A percentile compares a stretch with the other conserved stretches of the same genome.
Conservation (phyloP, 2,797 vertebrate genomes). For the Eptatretus atami region DNA sequence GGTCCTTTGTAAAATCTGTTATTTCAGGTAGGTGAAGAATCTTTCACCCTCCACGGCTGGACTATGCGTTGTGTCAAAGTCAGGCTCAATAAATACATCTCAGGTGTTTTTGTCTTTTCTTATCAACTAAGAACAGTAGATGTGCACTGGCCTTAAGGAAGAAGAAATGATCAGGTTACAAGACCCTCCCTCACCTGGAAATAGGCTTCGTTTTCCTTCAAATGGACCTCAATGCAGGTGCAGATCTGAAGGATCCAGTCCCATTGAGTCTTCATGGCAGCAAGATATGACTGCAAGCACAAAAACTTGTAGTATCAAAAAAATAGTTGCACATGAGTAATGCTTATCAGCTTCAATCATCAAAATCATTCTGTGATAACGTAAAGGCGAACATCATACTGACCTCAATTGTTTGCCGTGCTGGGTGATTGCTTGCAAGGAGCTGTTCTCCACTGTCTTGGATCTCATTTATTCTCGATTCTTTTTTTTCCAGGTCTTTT, state of each 20-base stretch:
- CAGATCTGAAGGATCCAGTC: constrained; percentile 84
- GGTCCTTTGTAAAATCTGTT: too few species aligned
- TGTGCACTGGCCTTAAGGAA: too few species aligned
- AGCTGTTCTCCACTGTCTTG: constrained; percentile 53
- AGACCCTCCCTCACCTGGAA: constrained; percentile 37
- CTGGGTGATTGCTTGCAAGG: constrained; percentile 67
- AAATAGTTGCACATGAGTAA: too few species aligned
- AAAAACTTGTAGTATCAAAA: too few species aligned
- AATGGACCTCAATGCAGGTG: constrained; percentile 64
- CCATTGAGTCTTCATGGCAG: constrained; percentile 67
- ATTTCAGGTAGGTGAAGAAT: too few species aligned
- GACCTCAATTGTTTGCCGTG: constrained; percentile 86
- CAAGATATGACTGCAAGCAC: constrained; percentile 45
- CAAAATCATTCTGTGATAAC: not conserved
- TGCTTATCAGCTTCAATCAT: not conserved
- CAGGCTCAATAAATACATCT: too few species aligned
- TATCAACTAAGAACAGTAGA: too few species aligned
- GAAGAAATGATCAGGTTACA: not conserved
- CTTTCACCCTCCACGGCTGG: too few species aligned
- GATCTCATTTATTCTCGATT: constrained; percentile 42
- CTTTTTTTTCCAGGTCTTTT: constrained; percentile 49
- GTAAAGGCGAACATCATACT: constrained; percentile 7
- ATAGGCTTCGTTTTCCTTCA: constrained; percentile 59
- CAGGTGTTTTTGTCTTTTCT: too few species aligned
- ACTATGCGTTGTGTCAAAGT: too few species aligned